Evolutionary conservation across 1,140 invertebrate genomes (phyloP).

Genomic region (Ptiloglossa arizonensis): DNA sequence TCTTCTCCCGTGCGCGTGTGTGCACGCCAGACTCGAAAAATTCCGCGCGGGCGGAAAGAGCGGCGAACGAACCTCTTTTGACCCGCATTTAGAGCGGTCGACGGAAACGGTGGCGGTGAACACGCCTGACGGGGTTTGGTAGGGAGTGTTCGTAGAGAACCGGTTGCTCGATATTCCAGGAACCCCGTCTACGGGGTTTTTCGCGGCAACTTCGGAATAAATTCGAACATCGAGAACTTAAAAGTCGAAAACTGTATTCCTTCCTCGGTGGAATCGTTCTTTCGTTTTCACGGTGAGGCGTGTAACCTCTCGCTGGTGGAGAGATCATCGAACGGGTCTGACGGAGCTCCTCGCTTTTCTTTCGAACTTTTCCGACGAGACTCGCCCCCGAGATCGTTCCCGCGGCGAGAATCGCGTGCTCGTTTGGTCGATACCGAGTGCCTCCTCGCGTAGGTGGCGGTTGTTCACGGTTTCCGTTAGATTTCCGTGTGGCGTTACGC

Average conservation of each 20-base stretch:
- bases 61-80: constrained; percentile 11
- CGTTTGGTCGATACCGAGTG: not conserved
- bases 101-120: too few relatives aligned
- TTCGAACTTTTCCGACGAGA: not conserved
- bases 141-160: too few relatives aligned
- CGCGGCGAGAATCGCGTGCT: not conserved
- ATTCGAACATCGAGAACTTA: constrained; percentile 25
- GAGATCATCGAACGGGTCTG: not conserved
- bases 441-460: constrained; percentile 5
- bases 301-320: too few relatives aligned
- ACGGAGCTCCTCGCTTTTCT: not conserved
- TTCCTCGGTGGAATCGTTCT: too few relatives aligned
- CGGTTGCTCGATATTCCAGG: too few relatives aligned
- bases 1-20: too few relatives aligned
- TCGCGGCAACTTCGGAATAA: not conserved
- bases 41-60: not conserved
- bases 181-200: not conserved
- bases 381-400: not conserved
- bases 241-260: constrained; percentile 18
- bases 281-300: too few relatives aligned
- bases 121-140: too few relatives aligned
- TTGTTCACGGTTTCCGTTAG: constrained; percentile 37
- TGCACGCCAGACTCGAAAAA: constrained; percentile 2
- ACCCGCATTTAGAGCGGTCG: constrained; percentile 20
- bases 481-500: constrained; percentile 34